phyloP scores from a whole-genome alignment of 2,113 vertebrate species.

The Meleagris gallopavo region DNA sequence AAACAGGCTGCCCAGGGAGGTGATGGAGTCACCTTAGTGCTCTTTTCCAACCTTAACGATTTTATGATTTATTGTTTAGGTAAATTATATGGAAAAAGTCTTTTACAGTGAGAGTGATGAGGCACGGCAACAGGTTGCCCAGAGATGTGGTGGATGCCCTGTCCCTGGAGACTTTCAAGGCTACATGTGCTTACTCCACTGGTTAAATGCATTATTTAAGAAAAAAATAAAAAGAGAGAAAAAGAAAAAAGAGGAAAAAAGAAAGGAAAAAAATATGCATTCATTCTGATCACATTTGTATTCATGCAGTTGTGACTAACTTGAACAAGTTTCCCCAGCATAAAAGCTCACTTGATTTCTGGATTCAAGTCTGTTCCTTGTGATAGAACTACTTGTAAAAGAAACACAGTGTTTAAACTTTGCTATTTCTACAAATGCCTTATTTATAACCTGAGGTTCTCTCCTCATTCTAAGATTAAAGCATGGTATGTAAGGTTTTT shows the following conservation, averaged over 20 bases:
- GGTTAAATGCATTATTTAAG: conserved; percentile 5
- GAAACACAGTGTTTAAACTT: background rate
- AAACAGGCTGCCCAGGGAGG: too few relatives aligned
- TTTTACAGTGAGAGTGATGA: too few relatives aligned
- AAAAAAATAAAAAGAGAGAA: background rate
- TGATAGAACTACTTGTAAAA: conserved; percentile 22
- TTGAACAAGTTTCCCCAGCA: background rate
- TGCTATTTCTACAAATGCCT: conserved; percentile 16
- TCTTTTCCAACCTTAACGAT: too few relatives aligned
- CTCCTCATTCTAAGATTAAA: background rate
- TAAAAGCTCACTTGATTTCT: conserved; percentile 33
- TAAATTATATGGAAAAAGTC: too few relatives aligned
- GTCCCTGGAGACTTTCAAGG: too few relatives aligned
- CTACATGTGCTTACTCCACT: background rate
- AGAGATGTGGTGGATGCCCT: too few relatives aligned
- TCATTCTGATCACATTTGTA: background rate
- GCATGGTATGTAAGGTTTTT: background rate
- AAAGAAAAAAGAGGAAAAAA: too few relatives aligned
- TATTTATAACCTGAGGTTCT: conserved; percentile 25
- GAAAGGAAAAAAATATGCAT: background rate
- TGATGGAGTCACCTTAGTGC: too few relatives aligned
- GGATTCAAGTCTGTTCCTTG: background rate
- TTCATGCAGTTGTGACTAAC: background rate
- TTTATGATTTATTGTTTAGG: too few relatives aligned
- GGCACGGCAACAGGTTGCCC: too few relatives aligned